These are phyloP conservation scores for Drosophila takahashii DNA, from an alignment of 1,140 invertebrate species.

Conservation along the genomic window DNA sequence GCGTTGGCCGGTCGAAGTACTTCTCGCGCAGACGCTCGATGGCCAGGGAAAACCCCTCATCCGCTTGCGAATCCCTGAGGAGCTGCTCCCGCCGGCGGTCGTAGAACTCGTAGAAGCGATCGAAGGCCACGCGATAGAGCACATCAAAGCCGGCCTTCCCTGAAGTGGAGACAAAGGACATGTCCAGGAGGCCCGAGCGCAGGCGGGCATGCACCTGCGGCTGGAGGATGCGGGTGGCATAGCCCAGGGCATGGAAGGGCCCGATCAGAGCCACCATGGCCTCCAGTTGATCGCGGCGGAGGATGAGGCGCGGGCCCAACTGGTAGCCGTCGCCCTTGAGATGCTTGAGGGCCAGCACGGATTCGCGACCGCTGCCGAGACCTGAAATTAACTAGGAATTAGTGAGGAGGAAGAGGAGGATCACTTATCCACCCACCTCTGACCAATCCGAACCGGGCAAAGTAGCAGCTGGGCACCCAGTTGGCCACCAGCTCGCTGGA, in stretches of 20 bases:
- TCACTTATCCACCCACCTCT: constrained; percentile 36
- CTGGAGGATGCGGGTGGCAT: constrained; percentile 65
- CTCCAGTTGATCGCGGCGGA: constrained; percentile 68
- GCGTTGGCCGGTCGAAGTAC: constrained; percentile 53
- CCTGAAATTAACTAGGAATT: constrained; percentile 11
- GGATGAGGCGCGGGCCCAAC: constrained; percentile 60
- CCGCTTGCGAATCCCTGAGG: background rate
- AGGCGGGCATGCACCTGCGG: constrained; percentile 56
- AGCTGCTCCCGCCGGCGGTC: constrained; percentile 40
- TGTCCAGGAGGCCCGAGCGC: constrained; percentile 33
- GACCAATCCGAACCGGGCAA: constrained; percentile 63
- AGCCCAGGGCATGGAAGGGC: constrained; percentile 72
- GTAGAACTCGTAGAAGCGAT: constrained; percentile 73
- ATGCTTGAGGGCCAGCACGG: constrained; percentile 75
- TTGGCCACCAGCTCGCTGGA: constrained; percentile 44
- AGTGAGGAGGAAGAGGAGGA: background rate
- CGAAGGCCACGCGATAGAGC: constrained; percentile 66
- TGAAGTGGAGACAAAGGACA: constrained; percentile 52
- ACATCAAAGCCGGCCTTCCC: constrained; percentile 37
- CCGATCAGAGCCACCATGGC: constrained; percentile 64
- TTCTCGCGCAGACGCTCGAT: constrained; percentile 55
- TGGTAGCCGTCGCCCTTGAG: constrained; percentile 63
- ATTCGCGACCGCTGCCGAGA: constrained; percentile 49
- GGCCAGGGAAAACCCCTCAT: constrained; percentile 25
- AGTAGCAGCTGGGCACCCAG: constrained; percentile 61